These are phyloP conservation scores for Erpobdella octoculata DNA, from an alignment of 2,888 invertebrate species.

Conservation along the genomic window DNA sequence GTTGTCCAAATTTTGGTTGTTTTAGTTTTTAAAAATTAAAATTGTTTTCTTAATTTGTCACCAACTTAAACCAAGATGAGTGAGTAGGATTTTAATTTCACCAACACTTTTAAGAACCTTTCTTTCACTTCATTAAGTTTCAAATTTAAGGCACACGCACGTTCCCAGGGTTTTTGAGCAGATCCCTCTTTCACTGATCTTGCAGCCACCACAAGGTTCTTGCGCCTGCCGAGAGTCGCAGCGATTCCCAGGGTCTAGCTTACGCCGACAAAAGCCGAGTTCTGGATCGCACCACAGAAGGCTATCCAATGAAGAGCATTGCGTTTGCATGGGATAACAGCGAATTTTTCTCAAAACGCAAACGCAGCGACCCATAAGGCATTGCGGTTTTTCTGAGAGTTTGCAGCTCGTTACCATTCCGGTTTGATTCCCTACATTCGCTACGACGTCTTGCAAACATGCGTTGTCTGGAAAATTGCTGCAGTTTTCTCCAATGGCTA, in stretches of 20 bases:
- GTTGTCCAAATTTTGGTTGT: too few relatives aligned
- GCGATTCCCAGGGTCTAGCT: not conserved
- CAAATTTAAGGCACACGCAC: not conserved
- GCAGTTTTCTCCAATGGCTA: not conserved
- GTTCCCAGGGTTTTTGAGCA: not conserved
- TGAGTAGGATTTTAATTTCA: too few relatives aligned
- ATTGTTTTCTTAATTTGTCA: too few relatives aligned
- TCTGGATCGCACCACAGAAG: not conserved
- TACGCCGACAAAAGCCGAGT: not conserved
- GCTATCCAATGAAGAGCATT: not conserved
- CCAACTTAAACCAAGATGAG: too few relatives aligned
- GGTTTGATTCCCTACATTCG: too few relatives aligned
- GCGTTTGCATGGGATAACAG: not conserved
- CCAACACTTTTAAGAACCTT: not conserved
- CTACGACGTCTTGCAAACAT: not conserved
- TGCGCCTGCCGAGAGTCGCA: not conserved
- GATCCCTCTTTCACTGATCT: not conserved
- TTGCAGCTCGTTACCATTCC: not conserved
- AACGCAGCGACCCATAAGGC: slow-evolving; percentile 2
- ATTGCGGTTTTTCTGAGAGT: not conserved
- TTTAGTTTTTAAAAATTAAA: too few relatives aligned
- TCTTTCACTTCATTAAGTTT: not conserved
- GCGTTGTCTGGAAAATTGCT: not conserved
- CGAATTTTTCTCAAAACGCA: not conserved
- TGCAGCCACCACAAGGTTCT: not conserved